Percentiles rank a stretch among this genome's conserved stretches.
Conservation (phyloP, 1,140 invertebrate species). For the Drosophila serrata region DNA sequence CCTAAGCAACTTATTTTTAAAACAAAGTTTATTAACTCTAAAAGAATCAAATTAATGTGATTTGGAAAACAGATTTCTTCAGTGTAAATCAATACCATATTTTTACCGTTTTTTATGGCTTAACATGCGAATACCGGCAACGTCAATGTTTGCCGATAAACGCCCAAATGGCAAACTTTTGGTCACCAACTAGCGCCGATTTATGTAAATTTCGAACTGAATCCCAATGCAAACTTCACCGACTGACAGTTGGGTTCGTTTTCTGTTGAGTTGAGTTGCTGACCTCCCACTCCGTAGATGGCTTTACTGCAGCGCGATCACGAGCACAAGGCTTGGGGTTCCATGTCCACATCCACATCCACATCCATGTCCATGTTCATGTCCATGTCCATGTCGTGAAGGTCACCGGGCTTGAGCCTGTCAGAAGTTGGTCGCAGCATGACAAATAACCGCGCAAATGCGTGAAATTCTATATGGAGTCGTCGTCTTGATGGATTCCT, state of each 20-base stretch:
- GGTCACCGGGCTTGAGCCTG: slow-evolving; percentile 66
- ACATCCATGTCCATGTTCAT: slow-evolving; percentile 24
- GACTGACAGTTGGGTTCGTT: slow-evolving; percentile 34
- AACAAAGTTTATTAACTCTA: background rate
- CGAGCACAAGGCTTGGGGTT: slow-evolving; percentile 34
- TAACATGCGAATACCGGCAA: slow-evolving; percentile 44
- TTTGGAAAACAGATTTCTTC: background rate
- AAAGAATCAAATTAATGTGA: background rate
- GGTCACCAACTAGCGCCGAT: slow-evolving; percentile 51
- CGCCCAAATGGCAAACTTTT: slow-evolving; percentile 51
- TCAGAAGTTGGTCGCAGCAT: slow-evolving; percentile 58
- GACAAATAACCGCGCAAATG: slow-evolving; percentile 77
- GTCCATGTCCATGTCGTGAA: slow-evolving; percentile 66
- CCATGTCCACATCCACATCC: slow-evolving; percentile 31
- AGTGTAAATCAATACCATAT: slow-evolving; percentile 28
- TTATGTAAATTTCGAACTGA: slow-evolving; percentile 70
- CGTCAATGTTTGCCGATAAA: slow-evolving; percentile 67
- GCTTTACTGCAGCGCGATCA: slow-evolving; percentile 70
- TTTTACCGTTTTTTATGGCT: slow-evolving; percentile 57
- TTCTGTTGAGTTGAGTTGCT: slow-evolving; percentile 45
- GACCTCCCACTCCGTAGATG: slow-evolving; percentile 71
- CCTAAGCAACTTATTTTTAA: no score
- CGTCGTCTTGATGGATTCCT: slow-evolving; percentile 47
- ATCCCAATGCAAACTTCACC: slow-evolving; percentile 47
- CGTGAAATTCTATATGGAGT: slow-evolving; percentile 71